Evolutionary conservation across 2,888 invertebrate genomes (phyloP), one percentile per base, ranked within the genome.

Genomic region (Hypomecis atomaria): DNA sequence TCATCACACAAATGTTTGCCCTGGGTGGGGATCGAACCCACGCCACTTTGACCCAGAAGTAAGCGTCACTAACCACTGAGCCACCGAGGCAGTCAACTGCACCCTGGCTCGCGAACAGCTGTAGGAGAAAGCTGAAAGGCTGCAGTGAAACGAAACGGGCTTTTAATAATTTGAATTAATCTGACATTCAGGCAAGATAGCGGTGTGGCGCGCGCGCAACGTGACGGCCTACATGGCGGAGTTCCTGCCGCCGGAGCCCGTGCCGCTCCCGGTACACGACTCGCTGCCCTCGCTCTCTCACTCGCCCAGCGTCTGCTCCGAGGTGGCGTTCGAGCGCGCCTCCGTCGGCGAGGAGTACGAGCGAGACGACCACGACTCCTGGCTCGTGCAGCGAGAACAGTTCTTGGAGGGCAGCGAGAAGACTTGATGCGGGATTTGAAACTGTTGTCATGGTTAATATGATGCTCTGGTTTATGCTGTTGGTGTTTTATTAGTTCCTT

Each of bases 171-270:
- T 4, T 8, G 5, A 47, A 8, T 37, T 23, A 23, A 0, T 11
- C 7, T 9, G 6, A 37, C 13, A 37, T 8, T 6, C 81, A 87
- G 91, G 90, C 47, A 90, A 90, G 73, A 74, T 95, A 66, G 93
- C 94, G 53, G 93, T 92, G 10, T 97, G 97, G 97, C 93, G 95
- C 5, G 95, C 95, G 0, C 94, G 96, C 69, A 94, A 94, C 71
- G 93, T 96, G 37, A 95, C 95, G 0, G 90, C 94, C 0, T 96
- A 95, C 79, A 94, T 95, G 86, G 93, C 94, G 3, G 95, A 96
- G 53, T 89, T 95, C 69, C 81, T 96, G 56, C 96, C 96, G 0
- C 95, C 95, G 0, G 95, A 95, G 73, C 95, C 96, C 0, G 90
- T 94, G 0, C 95, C 96, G 0, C 79, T 96, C 45, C 95, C 95